phyloP scores from a whole-genome alignment of 1,140 invertebrate species.

The Tenebrio molitor region DNA sequence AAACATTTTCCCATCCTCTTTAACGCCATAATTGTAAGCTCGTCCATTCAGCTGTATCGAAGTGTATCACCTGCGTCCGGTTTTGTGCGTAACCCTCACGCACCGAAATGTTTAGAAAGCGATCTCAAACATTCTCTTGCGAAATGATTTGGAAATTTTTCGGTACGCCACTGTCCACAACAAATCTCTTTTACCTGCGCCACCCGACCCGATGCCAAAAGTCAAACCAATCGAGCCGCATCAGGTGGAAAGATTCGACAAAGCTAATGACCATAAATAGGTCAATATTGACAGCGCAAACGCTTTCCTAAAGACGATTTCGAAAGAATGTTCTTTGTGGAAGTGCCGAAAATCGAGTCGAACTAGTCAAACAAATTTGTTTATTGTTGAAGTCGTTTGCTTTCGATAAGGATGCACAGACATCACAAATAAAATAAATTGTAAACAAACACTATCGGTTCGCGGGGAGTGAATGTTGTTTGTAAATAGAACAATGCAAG shows the following conservation, averaged over 20 bases:
- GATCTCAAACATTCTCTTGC: no score
- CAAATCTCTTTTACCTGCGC: no score
- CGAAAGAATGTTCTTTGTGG: not conserved
- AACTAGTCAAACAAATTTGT: not conserved
- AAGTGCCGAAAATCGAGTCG: not conserved
- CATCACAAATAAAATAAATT: not conserved
- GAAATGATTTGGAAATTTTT: no score
- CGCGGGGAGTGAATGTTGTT: not conserved
- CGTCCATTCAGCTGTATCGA: no score
- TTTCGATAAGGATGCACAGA: not conserved
- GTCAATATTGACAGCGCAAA: not conserved
- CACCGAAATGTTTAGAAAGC: no score
- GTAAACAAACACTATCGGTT: not conserved
- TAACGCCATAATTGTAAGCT: no score
- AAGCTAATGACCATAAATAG: not conserved
- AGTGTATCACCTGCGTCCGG: no score
- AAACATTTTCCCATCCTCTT: no score
- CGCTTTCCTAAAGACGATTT: not conserved
- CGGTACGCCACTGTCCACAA: no score
- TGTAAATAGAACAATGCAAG: no score
- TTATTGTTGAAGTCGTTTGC: no score
- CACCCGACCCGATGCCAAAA: not conserved
- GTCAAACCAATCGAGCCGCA: not conserved
- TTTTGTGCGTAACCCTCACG: no score
- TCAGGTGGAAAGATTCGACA: not conserved